Percentiles rank a stretch among this genome's conserved stretches.
Conservation (phyloP, 2,113 vertebrate species). For the Lates calcarifer region DNA sequence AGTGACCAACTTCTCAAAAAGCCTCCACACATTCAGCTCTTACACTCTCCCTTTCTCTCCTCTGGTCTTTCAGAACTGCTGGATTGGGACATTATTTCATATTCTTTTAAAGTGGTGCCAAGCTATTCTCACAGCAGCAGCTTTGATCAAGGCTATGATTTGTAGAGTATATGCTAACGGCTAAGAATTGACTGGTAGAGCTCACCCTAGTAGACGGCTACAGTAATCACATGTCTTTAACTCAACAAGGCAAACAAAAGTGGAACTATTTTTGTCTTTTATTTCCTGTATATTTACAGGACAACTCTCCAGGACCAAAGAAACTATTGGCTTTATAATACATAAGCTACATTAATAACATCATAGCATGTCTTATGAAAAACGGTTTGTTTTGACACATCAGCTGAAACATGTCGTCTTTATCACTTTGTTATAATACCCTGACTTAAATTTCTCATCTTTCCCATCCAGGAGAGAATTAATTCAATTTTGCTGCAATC, state of each 20-base stretch:
- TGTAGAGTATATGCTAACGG: constrained; percentile 53
- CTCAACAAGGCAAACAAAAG: constrained; percentile 46
- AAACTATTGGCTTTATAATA: not conserved
- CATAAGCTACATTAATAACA: not conserved
- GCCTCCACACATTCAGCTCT: constrained; percentile 48
- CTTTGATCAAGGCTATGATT: constrained; percentile 72
- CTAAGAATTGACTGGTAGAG: constrained; percentile 36
- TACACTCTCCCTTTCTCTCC: constrained; percentile 42
- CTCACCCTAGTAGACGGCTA: constrained; percentile 8
- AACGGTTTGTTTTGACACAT: constrained; percentile 25
- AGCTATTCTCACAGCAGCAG: constrained; percentile 59
- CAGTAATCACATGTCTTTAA: constrained; percentile 46
- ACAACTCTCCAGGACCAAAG: not conserved
- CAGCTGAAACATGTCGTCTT: constrained; percentile 4
- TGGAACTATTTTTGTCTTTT: constrained; percentile 31
- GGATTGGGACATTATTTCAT: constrained; percentile 75
- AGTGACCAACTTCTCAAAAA: constrained; percentile 70
- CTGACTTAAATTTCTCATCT: constrained; percentile 11
- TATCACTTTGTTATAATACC: not conserved
- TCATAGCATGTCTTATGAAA: not conserved
- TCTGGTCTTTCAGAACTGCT: constrained; percentile 59
- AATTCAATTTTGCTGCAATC: not conserved
- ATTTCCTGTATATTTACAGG: constrained; percentile 14
- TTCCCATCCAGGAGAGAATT: not conserved
- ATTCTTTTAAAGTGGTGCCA: constrained; percentile 76